phyloP scores from a whole-genome alignment of 2,113 vertebrate genomes.

The Geococcyx californianus region DNA sequence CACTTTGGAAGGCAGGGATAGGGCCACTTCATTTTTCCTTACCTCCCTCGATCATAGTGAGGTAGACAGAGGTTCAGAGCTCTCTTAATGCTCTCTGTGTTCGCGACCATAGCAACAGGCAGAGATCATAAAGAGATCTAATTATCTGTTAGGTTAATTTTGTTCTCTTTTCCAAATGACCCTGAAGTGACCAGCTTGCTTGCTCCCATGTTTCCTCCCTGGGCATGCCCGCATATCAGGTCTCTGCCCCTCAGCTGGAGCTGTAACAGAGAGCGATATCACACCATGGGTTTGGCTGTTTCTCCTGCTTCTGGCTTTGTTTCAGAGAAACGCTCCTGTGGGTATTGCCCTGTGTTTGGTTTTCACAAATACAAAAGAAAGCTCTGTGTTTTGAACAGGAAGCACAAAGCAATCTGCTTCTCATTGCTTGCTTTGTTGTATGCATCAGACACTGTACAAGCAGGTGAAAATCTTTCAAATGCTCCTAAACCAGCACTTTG shows the following conservation, averaged over 20 bases:
- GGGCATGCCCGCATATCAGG: fast-evolving
- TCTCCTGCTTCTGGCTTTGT: not conserved
- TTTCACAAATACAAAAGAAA: not conserved
- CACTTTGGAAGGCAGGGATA: not conserved
- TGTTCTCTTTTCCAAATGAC: not conserved
- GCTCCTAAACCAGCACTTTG: not conserved
- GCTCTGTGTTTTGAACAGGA: not conserved
- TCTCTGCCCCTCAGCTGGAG: not conserved
- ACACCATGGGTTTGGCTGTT: not conserved
- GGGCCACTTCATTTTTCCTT: not conserved
- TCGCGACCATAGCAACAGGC: not conserved
- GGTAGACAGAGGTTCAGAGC: not conserved
- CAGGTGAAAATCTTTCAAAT: not conserved
- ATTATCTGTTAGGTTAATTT: not conserved
- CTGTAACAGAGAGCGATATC: not conserved
- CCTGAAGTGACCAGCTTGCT: not conserved
- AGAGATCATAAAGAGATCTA: not conserved
- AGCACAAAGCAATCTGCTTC: not conserved
- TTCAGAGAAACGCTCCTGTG: not conserved
- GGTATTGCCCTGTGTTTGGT: not conserved
- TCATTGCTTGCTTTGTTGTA: not conserved
- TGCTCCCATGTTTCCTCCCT: not conserved
- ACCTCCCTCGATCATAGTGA: not conserved
- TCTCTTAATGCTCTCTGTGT: not conserved
- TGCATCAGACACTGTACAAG: not conserved